Evolutionary conservation across 2,113 vertebrate genomes (phyloP), one percentile per base, ranked within the genome.

Genomic region (Nothobranchius furzeri): DNA sequence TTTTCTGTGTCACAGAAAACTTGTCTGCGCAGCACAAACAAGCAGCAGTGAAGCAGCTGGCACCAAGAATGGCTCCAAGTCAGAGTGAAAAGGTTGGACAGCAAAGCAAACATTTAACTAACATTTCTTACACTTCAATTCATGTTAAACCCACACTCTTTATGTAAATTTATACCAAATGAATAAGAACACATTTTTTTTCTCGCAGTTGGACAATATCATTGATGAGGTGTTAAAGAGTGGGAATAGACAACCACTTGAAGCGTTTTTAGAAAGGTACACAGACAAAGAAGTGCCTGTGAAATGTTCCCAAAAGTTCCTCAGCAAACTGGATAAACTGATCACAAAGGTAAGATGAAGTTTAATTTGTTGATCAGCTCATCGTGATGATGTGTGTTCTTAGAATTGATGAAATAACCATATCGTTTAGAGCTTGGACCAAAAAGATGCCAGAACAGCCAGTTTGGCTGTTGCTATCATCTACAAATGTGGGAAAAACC

Each of bases 321-420:
- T 95, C 36, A 89, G 76, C 79, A 99, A 96, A 87, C 60, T 98
- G 84, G 94, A 98, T 85, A 93, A 90, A 85, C 89, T 98, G 64
- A 83, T 98, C 2, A 91, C 81, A 78, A 91, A 55, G 94, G 98
- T 98, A 92, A 89, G 84, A 69, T 66, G 6, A 17, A 60, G 7
- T 10, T 6, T 2, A 62, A 9, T 20, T 20, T 9, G 37, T 6
- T 48, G 2, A 45, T 3, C 7, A 0, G 40, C 40, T 56, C 15
- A 37, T 2, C 3, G 30, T 2, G 30, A 30, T 30, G 30, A 30
- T 30, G 0, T 25, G 0, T 53, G 59, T 7, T 63, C 35, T 35
- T 6, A 45, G 7, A 6, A 3, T 60, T 49, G 14, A 40, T 59
- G 4, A 51, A 64, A 46, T 4, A 0, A 40, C 6, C 37, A 0